Percentiles rank a stretch among this genome's conserved stretches.
These are phyloP conservation scores for Limnephilus lunatus DNA, from an alignment of 2,888 invertebrate genomes.

Conservation along the genomic window DNA sequence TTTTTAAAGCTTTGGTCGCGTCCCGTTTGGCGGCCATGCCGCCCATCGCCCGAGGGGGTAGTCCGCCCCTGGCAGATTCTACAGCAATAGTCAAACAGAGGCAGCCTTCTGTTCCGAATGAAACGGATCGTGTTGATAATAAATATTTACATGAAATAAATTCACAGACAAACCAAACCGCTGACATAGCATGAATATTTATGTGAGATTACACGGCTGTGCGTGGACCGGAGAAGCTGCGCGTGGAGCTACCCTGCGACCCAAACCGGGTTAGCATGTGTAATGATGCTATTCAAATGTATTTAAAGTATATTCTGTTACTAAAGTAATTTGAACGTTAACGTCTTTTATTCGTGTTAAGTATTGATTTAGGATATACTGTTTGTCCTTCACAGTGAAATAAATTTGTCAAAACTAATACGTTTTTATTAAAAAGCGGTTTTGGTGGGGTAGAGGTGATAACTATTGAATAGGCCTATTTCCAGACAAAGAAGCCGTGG, in stretches of 20 bases:
- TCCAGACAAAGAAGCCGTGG: background rate
- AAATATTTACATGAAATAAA: constrained; percentile 51
- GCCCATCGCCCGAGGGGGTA: background rate
- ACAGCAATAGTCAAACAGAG: background rate
- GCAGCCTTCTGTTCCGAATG: constrained; percentile 30
- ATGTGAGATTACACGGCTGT: constrained; percentile 25
- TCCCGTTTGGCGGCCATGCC: background rate
- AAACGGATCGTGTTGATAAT: constrained; percentile 50
- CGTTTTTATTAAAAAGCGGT: background rate
- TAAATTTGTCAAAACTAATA: background rate
- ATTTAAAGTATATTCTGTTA: constrained; percentile 29
- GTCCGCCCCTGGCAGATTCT: background rate
- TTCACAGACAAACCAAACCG: constrained; percentile 38
- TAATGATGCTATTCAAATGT: constrained; percentile 35
- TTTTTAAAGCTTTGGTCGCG: background rate
- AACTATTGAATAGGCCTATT: background rate
- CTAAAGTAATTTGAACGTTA: constrained; percentile 8
- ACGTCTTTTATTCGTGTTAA: background rate
- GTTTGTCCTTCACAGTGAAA: background rate
- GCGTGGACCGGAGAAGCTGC: background rate
- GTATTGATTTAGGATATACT: background rate
- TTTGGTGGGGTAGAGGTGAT: background rate
- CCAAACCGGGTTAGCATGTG: background rate
- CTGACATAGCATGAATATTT: constrained; percentile 47
- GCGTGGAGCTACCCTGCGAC: background rate